Conservation (phyloP, 1,140 invertebrate species). For the Octopus bimaculoides region DNA sequence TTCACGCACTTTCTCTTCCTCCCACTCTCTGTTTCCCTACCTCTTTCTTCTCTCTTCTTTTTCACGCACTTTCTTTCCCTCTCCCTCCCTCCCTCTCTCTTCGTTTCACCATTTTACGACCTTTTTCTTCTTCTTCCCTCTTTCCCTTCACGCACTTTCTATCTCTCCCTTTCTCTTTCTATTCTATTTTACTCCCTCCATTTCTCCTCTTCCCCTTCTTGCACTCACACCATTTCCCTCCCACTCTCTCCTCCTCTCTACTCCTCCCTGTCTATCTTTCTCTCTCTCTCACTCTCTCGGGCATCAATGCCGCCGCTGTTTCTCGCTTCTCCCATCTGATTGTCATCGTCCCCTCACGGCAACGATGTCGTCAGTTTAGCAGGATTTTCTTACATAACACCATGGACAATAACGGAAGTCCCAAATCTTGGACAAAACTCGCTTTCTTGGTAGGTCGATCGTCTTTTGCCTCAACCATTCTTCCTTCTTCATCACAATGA, state of each 20-base stretch:
- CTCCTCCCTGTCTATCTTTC: not conserved
- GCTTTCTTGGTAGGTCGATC: constrained; percentile 6
- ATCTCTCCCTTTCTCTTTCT: not conserved
- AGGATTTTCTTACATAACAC: not conserved
- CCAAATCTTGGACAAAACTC: not conserved
- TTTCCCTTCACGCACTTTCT: not conserved
- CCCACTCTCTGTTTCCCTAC: not conserved
- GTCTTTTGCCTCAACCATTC: not conserved
- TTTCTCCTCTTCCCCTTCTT: not conserved
- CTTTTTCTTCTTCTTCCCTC: constrained; percentile 5
- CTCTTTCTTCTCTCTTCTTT: not conserved
- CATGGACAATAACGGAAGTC: not conserved
- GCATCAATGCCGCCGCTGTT: not conserved
- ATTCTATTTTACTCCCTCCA: not conserved
- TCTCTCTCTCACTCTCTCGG: no score
- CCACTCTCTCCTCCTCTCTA: not conserved
- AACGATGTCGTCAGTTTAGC: not conserved
- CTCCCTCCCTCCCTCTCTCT: constrained; percentile 8
- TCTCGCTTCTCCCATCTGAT: not conserved
- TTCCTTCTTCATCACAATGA: no score
- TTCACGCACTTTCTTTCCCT: constrained; percentile 12
- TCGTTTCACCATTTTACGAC: not conserved
- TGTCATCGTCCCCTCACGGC: not conserved
- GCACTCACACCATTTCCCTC: not conserved
- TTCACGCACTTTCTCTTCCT: not conserved